Conservation (phyloP, 2,113 vertebrate genomes). For the Actenoides lindsayi region DNA sequence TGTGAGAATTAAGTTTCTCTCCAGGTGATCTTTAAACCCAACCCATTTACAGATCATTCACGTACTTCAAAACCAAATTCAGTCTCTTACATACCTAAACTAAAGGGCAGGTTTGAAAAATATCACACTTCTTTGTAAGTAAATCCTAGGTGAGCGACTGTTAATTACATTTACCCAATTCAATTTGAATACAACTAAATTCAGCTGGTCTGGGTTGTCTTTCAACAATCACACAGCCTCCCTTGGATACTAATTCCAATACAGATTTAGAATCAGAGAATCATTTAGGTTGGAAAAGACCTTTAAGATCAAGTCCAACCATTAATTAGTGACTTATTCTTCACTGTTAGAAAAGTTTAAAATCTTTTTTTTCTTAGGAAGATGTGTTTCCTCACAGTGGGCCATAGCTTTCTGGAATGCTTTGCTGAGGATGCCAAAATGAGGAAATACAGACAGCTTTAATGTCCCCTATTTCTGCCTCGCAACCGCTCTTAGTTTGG, state of each 20-base stretch:
- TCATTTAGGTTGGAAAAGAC: no score
- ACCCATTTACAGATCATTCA: not conserved
- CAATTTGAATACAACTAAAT: not conserved
- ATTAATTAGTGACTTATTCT: not conserved
- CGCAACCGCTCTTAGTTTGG: not conserved
- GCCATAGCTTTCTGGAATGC: not conserved
- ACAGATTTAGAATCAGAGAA: no score
- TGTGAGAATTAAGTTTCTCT: not conserved
- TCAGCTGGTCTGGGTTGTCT: not conserved
- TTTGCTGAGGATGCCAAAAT: not conserved
- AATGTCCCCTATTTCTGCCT: not conserved
- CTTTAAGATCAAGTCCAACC: no score
- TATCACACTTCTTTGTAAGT: not conserved
- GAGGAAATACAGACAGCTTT: not conserved
- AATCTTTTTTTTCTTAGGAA: not conserved
- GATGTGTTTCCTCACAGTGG: not conserved
- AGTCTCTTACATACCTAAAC: not conserved
- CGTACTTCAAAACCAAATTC: not conserved
- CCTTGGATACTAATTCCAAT: accelerated
- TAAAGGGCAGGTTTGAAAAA: not conserved
- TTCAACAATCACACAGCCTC: not conserved
- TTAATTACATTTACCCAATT: not conserved
- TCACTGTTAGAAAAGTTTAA: not conserved
- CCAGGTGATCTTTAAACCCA: not conserved
- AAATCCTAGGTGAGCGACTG: not conserved